These are phyloP conservation scores for Sylvia borin DNA, from an alignment of 2,797 vertebrate genomes.

Conservation along the genomic window DNA sequence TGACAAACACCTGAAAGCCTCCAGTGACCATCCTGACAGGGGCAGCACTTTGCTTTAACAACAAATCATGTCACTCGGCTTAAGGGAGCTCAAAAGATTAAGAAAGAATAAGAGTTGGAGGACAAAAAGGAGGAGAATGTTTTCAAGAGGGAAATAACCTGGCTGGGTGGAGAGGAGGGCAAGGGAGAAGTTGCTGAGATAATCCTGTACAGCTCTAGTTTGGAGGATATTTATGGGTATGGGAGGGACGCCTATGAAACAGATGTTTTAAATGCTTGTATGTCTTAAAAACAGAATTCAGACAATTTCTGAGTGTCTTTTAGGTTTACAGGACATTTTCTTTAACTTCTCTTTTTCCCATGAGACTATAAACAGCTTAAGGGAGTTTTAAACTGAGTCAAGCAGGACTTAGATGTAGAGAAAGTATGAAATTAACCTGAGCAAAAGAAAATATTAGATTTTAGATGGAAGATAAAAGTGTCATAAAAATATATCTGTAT, in stretches of 20 bases:
- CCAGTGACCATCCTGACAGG: neutral
- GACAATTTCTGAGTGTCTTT: neutral
- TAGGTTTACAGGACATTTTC: neutral
- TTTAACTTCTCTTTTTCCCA: neutral
- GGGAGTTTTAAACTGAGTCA: neutral
- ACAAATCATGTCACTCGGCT: neutral
- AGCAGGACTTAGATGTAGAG: neutral
- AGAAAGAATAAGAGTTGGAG: neutral
- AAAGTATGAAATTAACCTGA: neutral
- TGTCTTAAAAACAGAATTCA: neutral
- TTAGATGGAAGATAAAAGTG: neutral
- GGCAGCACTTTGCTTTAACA: neutral
- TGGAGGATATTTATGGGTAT: neutral
- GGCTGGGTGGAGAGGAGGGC: rapidly evolving
- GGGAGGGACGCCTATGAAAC: neutral
- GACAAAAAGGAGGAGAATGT: neutral
- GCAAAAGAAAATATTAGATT: neutral
- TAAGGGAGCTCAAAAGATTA: neutral
- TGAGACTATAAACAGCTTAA: neutral
- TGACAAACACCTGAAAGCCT: neutral
- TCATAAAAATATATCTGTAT: neutral
- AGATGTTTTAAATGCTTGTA: neutral
- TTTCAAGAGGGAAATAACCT: neutral
- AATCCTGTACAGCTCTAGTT: rapidly evolving
- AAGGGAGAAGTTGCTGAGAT: neutral